phyloP scores from a whole-genome alignment of 2,888 invertebrate genomes.

The Patella caerulea region DNA sequence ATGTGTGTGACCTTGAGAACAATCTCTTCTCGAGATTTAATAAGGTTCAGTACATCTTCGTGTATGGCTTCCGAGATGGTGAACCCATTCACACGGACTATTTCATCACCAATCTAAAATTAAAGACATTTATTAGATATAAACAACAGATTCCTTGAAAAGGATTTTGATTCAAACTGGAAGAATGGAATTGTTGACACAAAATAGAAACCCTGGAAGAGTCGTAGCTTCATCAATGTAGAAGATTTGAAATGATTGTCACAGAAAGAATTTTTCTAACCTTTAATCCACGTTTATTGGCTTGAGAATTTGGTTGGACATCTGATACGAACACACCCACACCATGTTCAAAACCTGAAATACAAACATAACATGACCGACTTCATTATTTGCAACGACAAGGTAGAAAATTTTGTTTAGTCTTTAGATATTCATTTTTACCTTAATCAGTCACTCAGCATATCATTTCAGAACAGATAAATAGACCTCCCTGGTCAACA shows the following conservation, averaged over 20 bases:
- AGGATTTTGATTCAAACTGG: background rate
- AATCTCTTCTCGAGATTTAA: constrained; percentile 85
- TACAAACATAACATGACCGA: background rate
- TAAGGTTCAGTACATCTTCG: constrained; percentile 89
- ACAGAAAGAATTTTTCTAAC: constrained; percentile 74
- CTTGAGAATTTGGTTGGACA: constrained; percentile 89
- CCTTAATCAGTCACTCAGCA: background rate
- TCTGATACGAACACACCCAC: constrained; percentile 93
- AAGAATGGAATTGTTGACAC: no score
- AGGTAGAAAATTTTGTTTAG: no score
- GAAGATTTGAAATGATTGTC: no score
- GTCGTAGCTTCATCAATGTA: no score
- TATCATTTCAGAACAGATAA: background rate
- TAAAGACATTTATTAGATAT: constrained; percentile 23
- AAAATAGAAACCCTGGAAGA: background rate
- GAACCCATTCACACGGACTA: constrained; percentile 91
- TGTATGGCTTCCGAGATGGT: constrained; percentile 93
- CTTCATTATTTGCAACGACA: no score
- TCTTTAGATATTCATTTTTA: no score
- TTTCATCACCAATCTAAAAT: constrained; percentile 91
- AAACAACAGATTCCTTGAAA: background rate
- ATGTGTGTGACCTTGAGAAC: constrained; percentile 92
- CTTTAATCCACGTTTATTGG: constrained; percentile 87
- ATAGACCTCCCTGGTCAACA: no score
- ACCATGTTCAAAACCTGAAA: constrained; percentile 85